Percentiles rank a stretch among this genome's conserved stretches.
Evolutionary conservation across 2,113 vertebrate genomes (phyloP).

Genomic region (Microcebus lehilahytsara): DNA sequence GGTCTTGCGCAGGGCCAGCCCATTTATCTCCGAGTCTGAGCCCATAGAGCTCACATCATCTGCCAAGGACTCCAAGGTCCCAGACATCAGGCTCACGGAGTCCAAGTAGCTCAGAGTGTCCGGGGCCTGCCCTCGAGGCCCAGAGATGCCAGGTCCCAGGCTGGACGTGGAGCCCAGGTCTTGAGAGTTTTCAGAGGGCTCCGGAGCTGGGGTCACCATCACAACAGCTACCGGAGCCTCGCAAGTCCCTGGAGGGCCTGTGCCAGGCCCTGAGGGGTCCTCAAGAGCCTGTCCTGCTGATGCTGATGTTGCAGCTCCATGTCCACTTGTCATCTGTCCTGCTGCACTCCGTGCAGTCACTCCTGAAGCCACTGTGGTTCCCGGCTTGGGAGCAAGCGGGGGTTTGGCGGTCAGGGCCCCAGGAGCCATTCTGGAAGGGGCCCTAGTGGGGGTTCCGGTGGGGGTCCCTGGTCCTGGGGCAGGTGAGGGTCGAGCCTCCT

Average conservation of each 20-base stretch:
- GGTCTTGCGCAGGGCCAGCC: conserved; percentile 86
- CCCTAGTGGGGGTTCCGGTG: conserved; percentile 38
- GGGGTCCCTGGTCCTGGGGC: conserved; percentile 21
- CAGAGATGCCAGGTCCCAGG: conserved; percentile 72
- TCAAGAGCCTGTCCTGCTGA: not conserved
- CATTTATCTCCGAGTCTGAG: conserved; percentile 93
- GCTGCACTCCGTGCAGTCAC: conserved; percentile 18
- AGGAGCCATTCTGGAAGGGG: conserved; percentile 57
- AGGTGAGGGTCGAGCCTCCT: conserved; percentile 25
- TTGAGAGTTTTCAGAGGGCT: conserved; percentile 59
- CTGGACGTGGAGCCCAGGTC: conserved; percentile 77
- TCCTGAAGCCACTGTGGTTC: conserved; percentile 53
- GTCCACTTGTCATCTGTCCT: conserved; percentile 50
- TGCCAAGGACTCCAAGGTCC: conserved; percentile 91
- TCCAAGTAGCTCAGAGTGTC: conserved; percentile 92
- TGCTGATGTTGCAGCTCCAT: conserved; percentile 46
- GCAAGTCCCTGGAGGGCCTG: conserved; percentile 39
- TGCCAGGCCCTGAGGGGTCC: not conserved
- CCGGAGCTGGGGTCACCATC: conserved; percentile 73
- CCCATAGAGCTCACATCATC: conserved; percentile 93
- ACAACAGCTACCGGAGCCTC: conserved; percentile 66
- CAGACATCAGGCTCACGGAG: conserved; percentile 93
- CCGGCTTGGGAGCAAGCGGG: conserved; percentile 74
- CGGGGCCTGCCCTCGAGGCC: conserved; percentile 80
- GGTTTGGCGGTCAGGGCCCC: conserved; percentile 73